Base-by-base conservation (phyloP, 2,797 vertebrate species). In the Labroides dimidiatus region DNA sequence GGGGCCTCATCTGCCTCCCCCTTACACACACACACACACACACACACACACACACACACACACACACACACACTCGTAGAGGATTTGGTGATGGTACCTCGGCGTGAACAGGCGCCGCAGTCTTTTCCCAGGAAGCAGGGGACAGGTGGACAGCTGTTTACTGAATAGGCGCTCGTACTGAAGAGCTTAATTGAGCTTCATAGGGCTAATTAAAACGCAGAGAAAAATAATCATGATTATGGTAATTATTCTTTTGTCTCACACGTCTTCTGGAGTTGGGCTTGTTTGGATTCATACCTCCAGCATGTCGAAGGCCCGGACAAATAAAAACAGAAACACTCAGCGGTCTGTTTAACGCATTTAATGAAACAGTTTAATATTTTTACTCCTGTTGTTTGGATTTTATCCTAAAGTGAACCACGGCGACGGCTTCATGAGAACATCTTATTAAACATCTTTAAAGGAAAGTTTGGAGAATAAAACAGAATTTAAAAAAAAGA, bases 171-270 rank as follows among this genome's bases (percentile, higher is more conserved):
- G 75, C 77, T 83, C 76, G 36, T 30, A 67, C 83, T 90, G 82
- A 89, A 92, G 92, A 86, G 87, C 92, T 92, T 92, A 93, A 94
- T 93, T 91, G 91, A 91, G 91, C 91, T 86, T 93, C 88, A 85
- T 81, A 82, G 44, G 47, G 82, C 84, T 83, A 87, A 88, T 92
- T 88, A 89, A 89, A 88, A 90, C 82, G 87, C 90, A 87, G 87
- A 58, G 72, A 80, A 85, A 88, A 89, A 90, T 86, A 75, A 87
- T 87, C 83, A 75, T 84, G 84, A 91, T 92, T 86, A 90, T 88
- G 87, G 61, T 87, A 87, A 91, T 91, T 83, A 81, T 88, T 86
- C 75, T 77, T 77, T 88, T 88, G 88, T 89, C 84, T 89, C 51
- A 70, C 20, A 61, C 33, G 53, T 80, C 77, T 85, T 81, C 66